Conservation (phyloP, 2,888 invertebrate species). For the Laspeyria flexula region DNA sequence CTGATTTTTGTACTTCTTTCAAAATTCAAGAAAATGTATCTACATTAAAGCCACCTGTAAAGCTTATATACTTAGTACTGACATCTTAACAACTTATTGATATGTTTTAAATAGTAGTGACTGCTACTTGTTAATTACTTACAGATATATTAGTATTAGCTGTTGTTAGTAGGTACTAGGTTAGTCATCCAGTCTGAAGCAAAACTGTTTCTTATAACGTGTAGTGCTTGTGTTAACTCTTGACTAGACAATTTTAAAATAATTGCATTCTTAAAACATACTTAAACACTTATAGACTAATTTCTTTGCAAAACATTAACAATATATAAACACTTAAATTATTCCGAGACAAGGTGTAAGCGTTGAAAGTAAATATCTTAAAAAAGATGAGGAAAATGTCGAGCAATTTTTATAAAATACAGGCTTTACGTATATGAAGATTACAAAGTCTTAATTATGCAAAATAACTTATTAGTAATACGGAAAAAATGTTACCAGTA, state of each 20-base stretch:
- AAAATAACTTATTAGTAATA: constrained; percentile 5
- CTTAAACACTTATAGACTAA: constrained; percentile 29
- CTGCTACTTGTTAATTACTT: neutral
- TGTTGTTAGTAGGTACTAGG: constrained; percentile 21
- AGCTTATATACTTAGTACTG: too few species aligned
- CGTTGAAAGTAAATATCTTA: constrained; percentile 5
- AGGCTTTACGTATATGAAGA: constrained; percentile 13
- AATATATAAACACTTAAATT: constrained; percentile 22
- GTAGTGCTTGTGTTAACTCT: constrained; percentile 24
- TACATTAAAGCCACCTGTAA: neutral
- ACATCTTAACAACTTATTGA: too few species aligned
- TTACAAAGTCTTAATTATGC: constrained; percentile 1
- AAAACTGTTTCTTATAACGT: constrained; percentile 23
- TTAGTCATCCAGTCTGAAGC: constrained; percentile 39
- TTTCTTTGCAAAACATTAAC: constrained; percentile 27
- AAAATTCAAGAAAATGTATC: too few species aligned
- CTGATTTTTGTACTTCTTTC: too few species aligned
- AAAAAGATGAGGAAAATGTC: constrained; percentile 13
- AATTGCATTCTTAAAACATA: constrained; percentile 28
- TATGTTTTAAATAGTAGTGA: neutral
- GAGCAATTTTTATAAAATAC: constrained; percentile 18
- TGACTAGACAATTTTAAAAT: constrained; percentile 43
- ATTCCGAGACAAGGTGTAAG: constrained; percentile 3
- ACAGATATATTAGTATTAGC: constrained; percentile 9
- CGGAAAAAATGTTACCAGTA: constrained; percentile 1